Evolutionary conservation across 2,888 invertebrate species (phyloP).

Genomic region (Tinea semifulvella): DNA sequence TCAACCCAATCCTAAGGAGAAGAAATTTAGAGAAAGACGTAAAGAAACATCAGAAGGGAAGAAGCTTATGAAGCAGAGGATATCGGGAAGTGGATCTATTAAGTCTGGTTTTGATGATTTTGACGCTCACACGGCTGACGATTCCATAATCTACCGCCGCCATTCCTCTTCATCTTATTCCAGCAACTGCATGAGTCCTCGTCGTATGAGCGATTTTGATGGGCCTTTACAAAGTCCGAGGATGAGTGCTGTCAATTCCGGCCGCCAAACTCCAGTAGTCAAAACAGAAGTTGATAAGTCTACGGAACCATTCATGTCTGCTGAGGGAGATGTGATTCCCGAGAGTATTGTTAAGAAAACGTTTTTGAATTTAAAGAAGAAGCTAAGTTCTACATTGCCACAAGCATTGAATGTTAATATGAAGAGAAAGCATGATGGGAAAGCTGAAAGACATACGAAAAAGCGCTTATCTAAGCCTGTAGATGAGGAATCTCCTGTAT

Average conservation of each 20-base stretch:
- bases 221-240: conserved; percentile 26
- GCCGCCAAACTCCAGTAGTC: conserved; percentile 24
- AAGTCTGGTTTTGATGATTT: conserved; percentile 70
- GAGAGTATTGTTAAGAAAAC: conserved; percentile 52
- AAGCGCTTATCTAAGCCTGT: conserved; percentile 27
- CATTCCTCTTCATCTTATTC: conserved; percentile 87
- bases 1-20: conserved; percentile 48
- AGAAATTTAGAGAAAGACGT: conserved; percentile 63
- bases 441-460: conserved; percentile 43
- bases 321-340: conserved; percentile 25
- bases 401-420: conserved; percentile 37
- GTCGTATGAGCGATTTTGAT: conserved; percentile 66
- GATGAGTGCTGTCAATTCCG: conserved; percentile 17
- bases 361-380: conserved; percentile 53
- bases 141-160: conserved; percentile 81
- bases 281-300: conserved; percentile 17
- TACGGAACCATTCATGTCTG: conserved; percentile 29
- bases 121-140: conserved; percentile 72
- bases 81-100: conserved; percentile 53
- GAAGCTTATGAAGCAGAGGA: conserved; percentile 42
- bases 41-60: conserved; percentile 44
- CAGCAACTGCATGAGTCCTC: conserved; percentile 72
- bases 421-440: conserved; percentile 50
- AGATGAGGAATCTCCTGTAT: neutral
- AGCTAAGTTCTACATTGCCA: conserved; percentile 52